Base-by-base conservation (phyloP, 1,140 invertebrate species). In the Scylla paramamosain region DNA sequence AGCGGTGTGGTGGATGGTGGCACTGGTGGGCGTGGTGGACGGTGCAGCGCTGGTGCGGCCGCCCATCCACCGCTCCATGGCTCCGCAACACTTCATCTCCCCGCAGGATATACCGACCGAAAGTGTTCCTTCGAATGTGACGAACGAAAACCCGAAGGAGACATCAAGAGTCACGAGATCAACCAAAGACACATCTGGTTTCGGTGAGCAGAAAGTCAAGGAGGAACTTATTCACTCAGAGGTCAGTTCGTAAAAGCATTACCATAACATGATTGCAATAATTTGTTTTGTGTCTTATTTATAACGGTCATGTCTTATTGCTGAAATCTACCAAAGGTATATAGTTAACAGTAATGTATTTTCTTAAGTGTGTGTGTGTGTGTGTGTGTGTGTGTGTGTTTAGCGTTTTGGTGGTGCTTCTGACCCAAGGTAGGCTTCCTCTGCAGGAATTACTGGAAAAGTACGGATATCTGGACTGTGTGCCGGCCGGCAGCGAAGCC, bases 401-500 rank as follows among this genome's bases (percentile, higher is more conserved):
- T 59, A 8, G 10, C 0, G 16, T 20, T 12, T 20, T 59, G 16
- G 52, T 12, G 52, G 52, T 59, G 10, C 10, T 59, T 59, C 1
- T 39, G 39, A 59, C 2, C 52, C 52, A 59, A 12, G 52, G 52
- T 20, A 59, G 52, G 10, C 52, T 59, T 8, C 10, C 52, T 59
- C 52, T 2, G 52, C 94, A 95, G 94, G 94, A 95, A 67, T 67
- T 95, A 31, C 82, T 95, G 59, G 94, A 95, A 29, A 95, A 95
- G 52, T 95, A 95, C 32, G 94, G 94, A 3, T 95, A 95, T 48
- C 32, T 95, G 84, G 29, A 87, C 28, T 95, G 94, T 59, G 91
- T 95, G 28, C 94, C 94, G 0, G 84, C 94, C 0, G 94, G 94
- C 20, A 95, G 94, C 28, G 94, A 95, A 32, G 52, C 31, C 94